These are phyloP conservation scores for Leucoma salicis DNA, from an alignment of 2,888 invertebrate genomes.

Conservation along the genomic window DNA sequence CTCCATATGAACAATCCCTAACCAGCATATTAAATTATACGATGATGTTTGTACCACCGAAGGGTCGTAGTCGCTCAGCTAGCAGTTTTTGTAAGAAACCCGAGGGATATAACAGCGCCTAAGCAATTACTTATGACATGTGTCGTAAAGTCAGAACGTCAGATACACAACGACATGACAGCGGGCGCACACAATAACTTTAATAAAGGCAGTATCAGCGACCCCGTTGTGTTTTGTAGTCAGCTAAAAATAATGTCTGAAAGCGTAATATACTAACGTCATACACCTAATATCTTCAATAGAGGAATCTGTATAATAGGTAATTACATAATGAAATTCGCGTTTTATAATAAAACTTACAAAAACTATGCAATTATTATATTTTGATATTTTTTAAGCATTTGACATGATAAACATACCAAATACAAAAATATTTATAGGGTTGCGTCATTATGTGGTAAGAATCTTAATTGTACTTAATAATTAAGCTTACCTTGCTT, in stretches of 20 bases:
- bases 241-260: slow-evolving; percentile 15
- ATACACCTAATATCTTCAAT: neutral
- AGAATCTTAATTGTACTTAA: no score
- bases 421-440: no score
- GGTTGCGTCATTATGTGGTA: no score
- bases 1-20: neutral
- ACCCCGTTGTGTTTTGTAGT: slow-evolving; percentile 24
- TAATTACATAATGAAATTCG: no score
- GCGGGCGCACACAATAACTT: slow-evolving; percentile 51
- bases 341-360: no score
- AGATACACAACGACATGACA: slow-evolving; percentile 43
- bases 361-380: no score
- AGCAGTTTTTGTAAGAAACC: slow-evolving; percentile 39
- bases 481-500: no score
- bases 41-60: slow-evolving; percentile 32
- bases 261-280: slow-evolving; percentile 5
- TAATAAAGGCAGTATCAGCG: slow-evolving; percentile 43
- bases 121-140: slow-evolving; percentile 71
- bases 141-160: slow-evolving; percentile 60
- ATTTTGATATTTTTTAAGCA: no score
- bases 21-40: neutral
- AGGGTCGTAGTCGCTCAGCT: slow-evolving; percentile 50
- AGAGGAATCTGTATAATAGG: no score
- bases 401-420: no score
- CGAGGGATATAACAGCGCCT: slow-evolving; percentile 54